Percentiles rank a stretch among this genome's conserved stretches.
Evolutionary conservation across 2,113 vertebrate species (phyloP).

Genomic region (Nettapus auritus): DNA sequence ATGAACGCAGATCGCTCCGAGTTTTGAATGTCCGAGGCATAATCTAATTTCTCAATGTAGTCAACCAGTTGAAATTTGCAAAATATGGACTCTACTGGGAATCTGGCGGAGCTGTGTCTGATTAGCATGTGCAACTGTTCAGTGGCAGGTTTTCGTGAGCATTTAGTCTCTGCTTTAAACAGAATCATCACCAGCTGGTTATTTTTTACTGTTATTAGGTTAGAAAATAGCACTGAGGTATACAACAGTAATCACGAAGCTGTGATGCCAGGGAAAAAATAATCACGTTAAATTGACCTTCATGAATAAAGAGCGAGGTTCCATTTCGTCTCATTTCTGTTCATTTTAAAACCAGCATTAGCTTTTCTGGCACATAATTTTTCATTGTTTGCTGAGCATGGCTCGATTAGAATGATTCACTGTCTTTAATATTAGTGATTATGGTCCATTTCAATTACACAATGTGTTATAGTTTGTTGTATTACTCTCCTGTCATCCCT

Average conservation of each 20-base stretch:
- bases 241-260: constrained; percentile 75
- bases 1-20: neutral
- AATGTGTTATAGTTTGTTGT: constrained; percentile 69
- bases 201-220: constrained; percentile 76
- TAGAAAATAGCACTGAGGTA: constrained; percentile 76
- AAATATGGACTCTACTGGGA: constrained; percentile 52
- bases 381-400: constrained; percentile 82
- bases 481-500: constrained; percentile 63
- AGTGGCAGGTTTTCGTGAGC: constrained; percentile 28
- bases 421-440: constrained; percentile 83
- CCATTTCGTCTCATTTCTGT: constrained; percentile 79
- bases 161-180: constrained; percentile 65
- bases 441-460: constrained; percentile 78
- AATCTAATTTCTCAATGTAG: constrained; percentile 59
- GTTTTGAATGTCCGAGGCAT: constrained; percentile 29
- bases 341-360: constrained; percentile 80
- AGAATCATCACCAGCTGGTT: constrained; percentile 75
- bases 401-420: constrained; percentile 81
- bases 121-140: constrained; percentile 64
- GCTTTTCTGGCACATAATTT: constrained; percentile 80
- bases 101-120: constrained; percentile 43
- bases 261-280: constrained; percentile 71
- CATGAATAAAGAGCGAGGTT: constrained; percentile 80
- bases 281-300: constrained; percentile 81
- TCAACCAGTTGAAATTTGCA: constrained; percentile 44